Conservation (phyloP, 2,888 invertebrate genomes). For the Athalia cordata region DNA sequence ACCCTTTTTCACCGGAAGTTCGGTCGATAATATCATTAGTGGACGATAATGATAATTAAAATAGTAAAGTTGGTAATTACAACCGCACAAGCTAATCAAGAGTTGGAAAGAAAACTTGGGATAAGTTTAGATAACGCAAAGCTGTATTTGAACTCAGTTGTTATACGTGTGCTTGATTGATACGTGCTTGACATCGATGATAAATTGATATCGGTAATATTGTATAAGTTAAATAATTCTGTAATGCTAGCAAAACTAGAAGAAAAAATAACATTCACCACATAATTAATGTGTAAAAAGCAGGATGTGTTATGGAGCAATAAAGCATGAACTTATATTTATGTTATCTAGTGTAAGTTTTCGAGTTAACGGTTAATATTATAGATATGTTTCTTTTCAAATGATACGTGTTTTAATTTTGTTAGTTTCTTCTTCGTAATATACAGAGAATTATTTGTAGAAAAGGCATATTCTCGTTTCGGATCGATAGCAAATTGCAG, state of each 20-base stretch:
- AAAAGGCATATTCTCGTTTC: conserved; percentile 3
- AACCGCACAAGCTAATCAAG: too few relatives aligned
- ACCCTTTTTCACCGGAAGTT: too few relatives aligned
- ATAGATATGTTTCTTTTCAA: conserved; percentile 25
- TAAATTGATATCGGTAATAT: conserved; percentile 46
- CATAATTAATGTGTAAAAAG: conserved; percentile 50
- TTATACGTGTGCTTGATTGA: conserved; percentile 56
- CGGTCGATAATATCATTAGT: too few relatives aligned
- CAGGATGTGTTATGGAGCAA: conserved; percentile 54
- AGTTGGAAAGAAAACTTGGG: not conserved
- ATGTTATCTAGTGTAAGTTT: conserved; percentile 9
- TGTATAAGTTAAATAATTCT: conserved; percentile 53
- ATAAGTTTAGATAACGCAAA: not conserved
- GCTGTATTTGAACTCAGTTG: conserved; percentile 59
- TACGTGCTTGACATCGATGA: conserved; percentile 56
- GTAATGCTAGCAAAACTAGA: conserved; percentile 70
- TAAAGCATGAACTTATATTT: conserved; percentile 39
- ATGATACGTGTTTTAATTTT: conserved; percentile 30
- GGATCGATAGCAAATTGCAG: conserved; percentile 21
- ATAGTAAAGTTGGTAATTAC: not conserved
- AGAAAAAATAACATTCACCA: conserved; percentile 57
- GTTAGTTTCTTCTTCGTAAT: conserved; percentile 18
- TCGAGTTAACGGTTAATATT: conserved; percentile 6
- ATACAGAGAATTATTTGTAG: conserved; percentile 4
- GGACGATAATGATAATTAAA: too few relatives aligned